phyloP scores from a whole-genome alignment of 2,888 invertebrate genomes.

The Malachius bipustulatus region DNA sequence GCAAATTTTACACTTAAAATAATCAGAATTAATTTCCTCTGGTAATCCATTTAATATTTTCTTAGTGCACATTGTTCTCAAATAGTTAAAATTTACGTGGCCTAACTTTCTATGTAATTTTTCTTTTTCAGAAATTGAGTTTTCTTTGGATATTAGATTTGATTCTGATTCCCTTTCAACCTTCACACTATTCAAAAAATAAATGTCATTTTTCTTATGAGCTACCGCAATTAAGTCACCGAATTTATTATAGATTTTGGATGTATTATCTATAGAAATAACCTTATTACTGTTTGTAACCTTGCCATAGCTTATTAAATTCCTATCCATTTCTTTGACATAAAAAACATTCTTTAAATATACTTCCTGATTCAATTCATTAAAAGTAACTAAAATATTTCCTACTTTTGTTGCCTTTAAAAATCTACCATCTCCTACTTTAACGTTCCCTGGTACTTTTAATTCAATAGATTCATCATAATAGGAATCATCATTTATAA shows the following conservation, averaged over 20 bases:
- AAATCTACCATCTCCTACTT: slow-evolving; percentile 12
- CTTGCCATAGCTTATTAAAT: slow-evolving; percentile 4
- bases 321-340: slow-evolving; percentile 6
- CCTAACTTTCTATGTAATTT: no score
- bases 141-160: no score
- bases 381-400: not conserved
- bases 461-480: slow-evolving; percentile 10
- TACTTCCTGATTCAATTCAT: slow-evolving; percentile 4
- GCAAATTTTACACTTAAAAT: slow-evolving; percentile 19
- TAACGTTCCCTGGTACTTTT: slow-evolving; percentile 12
- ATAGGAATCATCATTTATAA: slow-evolving; percentile 13
- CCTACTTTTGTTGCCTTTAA: slow-evolving; percentile 5
- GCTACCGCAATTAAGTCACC: slow-evolving; percentile 5
- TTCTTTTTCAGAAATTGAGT: no score
- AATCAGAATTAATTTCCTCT: slow-evolving; percentile 8
- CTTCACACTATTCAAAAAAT: no score
- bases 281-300: slow-evolving; percentile 5
- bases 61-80: slow-evolving; percentile 2
- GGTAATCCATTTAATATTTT: slow-evolving; percentile 5
- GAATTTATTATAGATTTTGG: slow-evolving; percentile 2
- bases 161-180: not conserved
- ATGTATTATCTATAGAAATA: slow-evolving; percentile 3
- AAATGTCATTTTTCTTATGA: slow-evolving; percentile 4
- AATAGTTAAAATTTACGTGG: slow-evolving; percentile 7
- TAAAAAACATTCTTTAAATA: slow-evolving; percentile 7